A percentile compares a stretch with the other conserved stretches of the same genome.
These are phyloP conservation scores for Corythoichthys haematopterus DNA, from an alignment of 2,113 vertebrate genomes.

Conservation along the genomic window DNA sequence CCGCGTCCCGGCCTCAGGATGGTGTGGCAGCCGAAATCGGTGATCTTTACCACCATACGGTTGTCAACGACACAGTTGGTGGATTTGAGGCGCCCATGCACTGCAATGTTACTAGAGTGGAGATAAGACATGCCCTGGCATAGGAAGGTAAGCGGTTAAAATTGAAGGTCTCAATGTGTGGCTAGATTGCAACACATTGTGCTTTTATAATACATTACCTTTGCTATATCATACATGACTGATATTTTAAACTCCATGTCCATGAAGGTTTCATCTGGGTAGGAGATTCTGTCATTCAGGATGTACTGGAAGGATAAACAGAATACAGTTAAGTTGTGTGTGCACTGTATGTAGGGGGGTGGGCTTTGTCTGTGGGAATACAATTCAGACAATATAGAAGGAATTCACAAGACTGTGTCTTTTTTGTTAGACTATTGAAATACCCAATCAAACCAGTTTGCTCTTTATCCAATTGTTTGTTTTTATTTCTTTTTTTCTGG, in stretches of 20 bases:
- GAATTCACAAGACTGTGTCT: too few species aligned
- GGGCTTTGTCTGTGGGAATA: too few species aligned
- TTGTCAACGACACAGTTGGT: conserved; percentile 96
- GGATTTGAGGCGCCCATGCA: conserved; percentile 92
- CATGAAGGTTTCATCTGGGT: conserved; percentile 96
- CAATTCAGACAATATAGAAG: too few species aligned
- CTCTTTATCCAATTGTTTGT: too few species aligned
- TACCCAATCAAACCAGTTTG: too few species aligned
- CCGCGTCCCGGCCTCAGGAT: conserved; percentile 82
- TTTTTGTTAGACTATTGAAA: too few species aligned
- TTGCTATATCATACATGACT: conserved; percentile 95
- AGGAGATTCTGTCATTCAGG: conserved; percentile 91
- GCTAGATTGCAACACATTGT: background rate
- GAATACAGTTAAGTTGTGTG: too few species aligned
- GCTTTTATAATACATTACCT: conserved; percentile 71
- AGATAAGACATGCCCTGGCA: conserved; percentile 94
- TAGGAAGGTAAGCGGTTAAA: background rate
- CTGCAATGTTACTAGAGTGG: conserved; percentile 87
- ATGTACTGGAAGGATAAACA: conserved; percentile 74
- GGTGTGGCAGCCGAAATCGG: conserved; percentile 91
- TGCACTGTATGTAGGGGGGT: too few species aligned
- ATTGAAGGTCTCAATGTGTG: background rate
- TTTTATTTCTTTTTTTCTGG: too few species aligned
- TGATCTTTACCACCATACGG: conserved; percentile 98
- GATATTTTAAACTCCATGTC: conserved; percentile 99